Base-by-base conservation (phyloP, 1,140 invertebrate species). In the Tetranychus urticae region DNA sequence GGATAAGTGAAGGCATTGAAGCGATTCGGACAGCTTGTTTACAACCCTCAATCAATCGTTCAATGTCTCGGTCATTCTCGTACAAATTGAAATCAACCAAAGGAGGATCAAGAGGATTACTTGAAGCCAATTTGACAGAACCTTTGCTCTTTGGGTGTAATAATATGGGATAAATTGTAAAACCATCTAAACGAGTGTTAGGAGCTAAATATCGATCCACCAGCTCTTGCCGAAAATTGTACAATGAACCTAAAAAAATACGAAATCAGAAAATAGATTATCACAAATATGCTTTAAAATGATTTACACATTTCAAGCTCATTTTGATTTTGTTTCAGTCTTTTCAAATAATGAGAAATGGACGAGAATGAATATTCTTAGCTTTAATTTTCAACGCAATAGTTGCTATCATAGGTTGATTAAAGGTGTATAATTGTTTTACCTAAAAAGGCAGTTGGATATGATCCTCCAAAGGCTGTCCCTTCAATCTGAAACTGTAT, bases 11-110 rank as follows among this genome's bases (percentile, higher is more conserved):
- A 7, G 4, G 14, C 33, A 13, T 46, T 59, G 14, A 31, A 48
- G 6, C 56, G 3, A 59, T 47, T 13, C 36, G 37, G 10, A 59
- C 13, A 6, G 46, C 58, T 14, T 48, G n/a, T 33, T 63, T 48
- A 33, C 60, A 65, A 62, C 85, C 86, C 71, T 89, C 86, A 4
- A 88, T 75, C 31, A 89, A 69, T 0, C 80, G 82, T 45, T 81
- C 81, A 64, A 88, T 76, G 67, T 91, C 87, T 23, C 79, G 74
- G 2, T 82, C 81, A 57, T 88, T 81, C 6, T 77, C 74, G 65
- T 92, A 81, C 67, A 92, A 92, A 69, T 90, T 91, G 0, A 91
- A 86, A 70, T 89, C 84, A 56, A 97, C 88, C n/a, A 88, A 76
- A 0, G 92, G 92, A 70, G 89, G 84, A 62, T 89, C 82, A 62